These are phyloP conservation scores for Ormyrus thymus DNA, from an alignment of 2,888 invertebrate species.

Conservation along the genomic window DNA sequence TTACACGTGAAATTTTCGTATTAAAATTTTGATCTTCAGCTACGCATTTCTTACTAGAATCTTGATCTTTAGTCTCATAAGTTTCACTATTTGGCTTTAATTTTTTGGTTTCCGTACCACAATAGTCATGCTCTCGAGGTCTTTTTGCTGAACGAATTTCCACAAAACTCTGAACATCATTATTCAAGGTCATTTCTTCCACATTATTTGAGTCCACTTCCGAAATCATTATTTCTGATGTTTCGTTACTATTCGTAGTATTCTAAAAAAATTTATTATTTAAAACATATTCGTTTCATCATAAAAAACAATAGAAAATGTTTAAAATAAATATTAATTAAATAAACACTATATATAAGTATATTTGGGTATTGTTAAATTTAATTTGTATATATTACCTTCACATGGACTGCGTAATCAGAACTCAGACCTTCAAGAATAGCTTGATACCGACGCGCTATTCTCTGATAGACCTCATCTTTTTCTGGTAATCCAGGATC, in stretches of 20 bases:
- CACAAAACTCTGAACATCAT: slow-evolving; percentile 30
- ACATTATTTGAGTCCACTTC: background rate
- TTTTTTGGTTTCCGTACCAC: slow-evolving; percentile 19
- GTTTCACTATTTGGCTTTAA: slow-evolving; percentile 30
- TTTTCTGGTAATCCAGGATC: slow-evolving; percentile 76
- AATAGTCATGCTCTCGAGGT: background rate
- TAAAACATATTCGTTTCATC: background rate
- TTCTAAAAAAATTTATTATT: slow-evolving; percentile 26
- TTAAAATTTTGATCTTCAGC: background rate
- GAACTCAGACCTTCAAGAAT: slow-evolving; percentile 66
- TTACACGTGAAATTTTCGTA: background rate
- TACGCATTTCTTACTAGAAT: background rate
- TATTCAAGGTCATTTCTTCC: background rate
- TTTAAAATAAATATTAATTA: background rate
- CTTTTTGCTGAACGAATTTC: slow-evolving; percentile 40
- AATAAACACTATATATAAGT: no score
- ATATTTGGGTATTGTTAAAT: no score
- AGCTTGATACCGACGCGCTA: slow-evolving; percentile 72
- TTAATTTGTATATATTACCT: slow-evolving; percentile 24
- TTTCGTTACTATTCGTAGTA: background rate
- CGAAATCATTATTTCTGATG: background rate
- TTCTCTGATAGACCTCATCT: slow-evolving; percentile 75
- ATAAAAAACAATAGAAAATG: background rate
- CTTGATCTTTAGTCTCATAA: background rate
- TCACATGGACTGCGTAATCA: slow-evolving; percentile 15